phyloP scores from a whole-genome alignment of 1,140 invertebrate genomes.

The Drosophila oshimai region DNA sequence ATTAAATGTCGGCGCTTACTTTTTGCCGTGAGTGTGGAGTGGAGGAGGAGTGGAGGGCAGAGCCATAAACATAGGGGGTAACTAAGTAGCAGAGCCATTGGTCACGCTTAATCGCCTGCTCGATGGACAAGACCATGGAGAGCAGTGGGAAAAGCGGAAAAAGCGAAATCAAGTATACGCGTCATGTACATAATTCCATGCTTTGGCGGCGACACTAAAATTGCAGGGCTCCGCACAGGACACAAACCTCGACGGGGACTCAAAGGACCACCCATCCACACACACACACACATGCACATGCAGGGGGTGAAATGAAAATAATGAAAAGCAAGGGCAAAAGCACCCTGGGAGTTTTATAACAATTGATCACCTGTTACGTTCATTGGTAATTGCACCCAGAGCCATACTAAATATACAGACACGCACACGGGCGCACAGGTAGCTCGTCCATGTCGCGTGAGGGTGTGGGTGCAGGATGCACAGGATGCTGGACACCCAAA shows the following conservation, averaged over 20 bases:
- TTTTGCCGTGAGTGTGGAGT: slow-evolving; percentile 37
- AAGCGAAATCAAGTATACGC: slow-evolving; percentile 63
- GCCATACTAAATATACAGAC: slow-evolving; percentile 73
- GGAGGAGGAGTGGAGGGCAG: too few relatives aligned
- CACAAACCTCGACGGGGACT: slow-evolving; percentile 10
- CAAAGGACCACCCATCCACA: slow-evolving; percentile 20
- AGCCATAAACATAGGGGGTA: slow-evolving; percentile 52
- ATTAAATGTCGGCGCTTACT: slow-evolving; percentile 57
- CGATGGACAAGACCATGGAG: slow-evolving; percentile 12
- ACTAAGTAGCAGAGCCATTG: slow-evolving; percentile 61
- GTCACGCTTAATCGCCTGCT: slow-evolving; percentile 72
- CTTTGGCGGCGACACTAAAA: slow-evolving; percentile 41
- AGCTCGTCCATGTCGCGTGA: slow-evolving; percentile 1
- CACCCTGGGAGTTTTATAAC: slow-evolving; percentile 83
- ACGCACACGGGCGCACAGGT: slow-evolving; percentile 27
- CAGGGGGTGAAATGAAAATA: slow-evolving; percentile 65
- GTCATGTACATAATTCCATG: slow-evolving; percentile 63
- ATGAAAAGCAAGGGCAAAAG: slow-evolving; percentile 82
- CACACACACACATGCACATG: background rate
- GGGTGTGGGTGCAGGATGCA: slow-evolving; percentile 1
- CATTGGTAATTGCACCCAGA: slow-evolving; percentile 82
- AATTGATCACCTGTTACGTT: slow-evolving; percentile 83
- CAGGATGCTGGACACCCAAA: slow-evolving; percentile 1
- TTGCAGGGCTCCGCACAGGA: slow-evolving; percentile 16
- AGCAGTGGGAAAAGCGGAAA: background rate